Evolutionary conservation across 2,113 vertebrate species (phyloP).

Genomic region (Thalassoma bifasciatum): DNA sequence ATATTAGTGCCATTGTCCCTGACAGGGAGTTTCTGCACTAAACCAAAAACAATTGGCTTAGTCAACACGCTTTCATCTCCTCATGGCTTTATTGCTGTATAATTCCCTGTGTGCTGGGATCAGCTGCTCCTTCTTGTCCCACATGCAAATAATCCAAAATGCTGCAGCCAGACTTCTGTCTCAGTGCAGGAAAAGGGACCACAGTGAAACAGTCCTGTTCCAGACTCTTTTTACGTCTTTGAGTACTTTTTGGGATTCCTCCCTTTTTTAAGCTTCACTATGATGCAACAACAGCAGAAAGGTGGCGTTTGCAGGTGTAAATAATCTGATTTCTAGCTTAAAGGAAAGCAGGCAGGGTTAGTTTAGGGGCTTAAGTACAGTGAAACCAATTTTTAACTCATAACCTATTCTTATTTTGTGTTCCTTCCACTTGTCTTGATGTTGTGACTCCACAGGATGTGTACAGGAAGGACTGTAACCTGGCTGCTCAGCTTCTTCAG

Average conservation of each 20-base stretch:
- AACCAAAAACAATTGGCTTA: neutral
- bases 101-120: neutral
- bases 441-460: constrained; percentile 85
- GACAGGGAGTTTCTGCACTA: neutral
- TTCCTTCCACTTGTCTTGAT: neutral
- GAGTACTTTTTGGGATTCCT: too few species aligned
- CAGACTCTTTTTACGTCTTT: too few species aligned
- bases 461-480: constrained; percentile 97
- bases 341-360: neutral
- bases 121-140: neutral
- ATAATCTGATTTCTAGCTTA: too few species aligned
- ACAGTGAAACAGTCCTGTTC: neutral
- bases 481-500: constrained; percentile 96
- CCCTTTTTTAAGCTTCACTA: too few species aligned
- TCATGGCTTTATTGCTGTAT: neutral
- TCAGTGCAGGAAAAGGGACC: neutral
- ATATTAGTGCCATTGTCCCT: neutral
- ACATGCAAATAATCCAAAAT: neutral
- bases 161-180: neutral
- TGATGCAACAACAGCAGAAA: too few species aligned
- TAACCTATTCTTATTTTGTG: neutral
- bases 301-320: too few species aligned
- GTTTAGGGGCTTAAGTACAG: neutral
- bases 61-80: neutral
- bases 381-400: too few species aligned